Percentiles rank a stretch among this genome's conserved stretches.
Evolutionary conservation across 2,888 invertebrate species (phyloP).

Genomic region (Ophioninae sp.): DNA sequence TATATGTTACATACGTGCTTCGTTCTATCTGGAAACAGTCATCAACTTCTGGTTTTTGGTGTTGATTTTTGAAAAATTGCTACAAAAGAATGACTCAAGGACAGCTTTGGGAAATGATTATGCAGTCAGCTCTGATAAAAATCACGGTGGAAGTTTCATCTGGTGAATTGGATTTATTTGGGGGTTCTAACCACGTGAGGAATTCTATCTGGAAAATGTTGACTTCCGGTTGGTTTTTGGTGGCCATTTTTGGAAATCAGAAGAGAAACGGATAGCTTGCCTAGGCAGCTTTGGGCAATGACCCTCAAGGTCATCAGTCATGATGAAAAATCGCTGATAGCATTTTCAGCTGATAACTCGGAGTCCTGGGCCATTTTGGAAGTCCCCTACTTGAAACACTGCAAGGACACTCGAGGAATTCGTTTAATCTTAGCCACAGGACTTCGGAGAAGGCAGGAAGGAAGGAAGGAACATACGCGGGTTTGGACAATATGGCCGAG

Average conservation of each 20-base stretch:
- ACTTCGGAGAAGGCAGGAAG: conserved; percentile 57
- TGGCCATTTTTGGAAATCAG: no score
- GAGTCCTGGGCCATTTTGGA: not conserved
- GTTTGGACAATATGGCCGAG: conserved; percentile 76
- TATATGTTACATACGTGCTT: not conserved
- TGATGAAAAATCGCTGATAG: no score
- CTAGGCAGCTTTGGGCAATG: no score
- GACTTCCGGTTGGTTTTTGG: no score
- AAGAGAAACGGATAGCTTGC: no score
- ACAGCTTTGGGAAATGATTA: not conserved
- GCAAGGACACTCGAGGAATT: conserved; percentile 69
- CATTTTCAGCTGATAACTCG: not conserved
- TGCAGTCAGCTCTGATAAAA: not conserved
- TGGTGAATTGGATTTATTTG: no score
- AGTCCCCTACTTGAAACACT: conserved; percentile 34
- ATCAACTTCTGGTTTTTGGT: not conserved
- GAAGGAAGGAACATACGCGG: conserved; percentile 63
- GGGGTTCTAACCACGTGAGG: no score
- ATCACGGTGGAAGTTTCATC: not conserved
- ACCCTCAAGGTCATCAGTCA: no score
- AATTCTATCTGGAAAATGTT: no score
- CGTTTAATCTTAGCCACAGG: conserved; percentile 72
- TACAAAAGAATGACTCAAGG: not conserved
- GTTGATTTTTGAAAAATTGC: not conserved
- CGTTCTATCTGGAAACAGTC: conserved; percentile 13